phyloP scores from a whole-genome alignment of 1,140 invertebrate genomes.

The Habropoda laboriosa region DNA sequence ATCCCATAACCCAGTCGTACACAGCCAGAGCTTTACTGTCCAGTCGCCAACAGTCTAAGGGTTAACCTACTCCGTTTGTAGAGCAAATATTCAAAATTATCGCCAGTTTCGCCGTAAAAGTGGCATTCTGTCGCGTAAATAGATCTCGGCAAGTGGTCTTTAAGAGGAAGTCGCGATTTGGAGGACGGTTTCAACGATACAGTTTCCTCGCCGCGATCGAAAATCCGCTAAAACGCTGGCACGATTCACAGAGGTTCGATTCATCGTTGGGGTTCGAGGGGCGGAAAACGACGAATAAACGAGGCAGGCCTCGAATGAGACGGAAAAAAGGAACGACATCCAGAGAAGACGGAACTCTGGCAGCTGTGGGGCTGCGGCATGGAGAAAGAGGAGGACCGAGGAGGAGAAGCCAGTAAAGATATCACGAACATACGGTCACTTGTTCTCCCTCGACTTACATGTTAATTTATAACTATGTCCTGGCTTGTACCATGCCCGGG shows the following conservation, averaged over 20 bases:
- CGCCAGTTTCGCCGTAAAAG: too few relatives aligned
- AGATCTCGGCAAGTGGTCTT: background rate
- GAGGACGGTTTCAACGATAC: background rate
- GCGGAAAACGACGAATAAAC: conserved; percentile 17
- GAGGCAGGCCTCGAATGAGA: conserved; percentile 14
- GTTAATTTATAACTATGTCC: conserved; percentile 41
- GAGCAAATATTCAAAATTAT: too few relatives aligned
- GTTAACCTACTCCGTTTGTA: too few relatives aligned
- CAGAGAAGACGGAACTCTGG: conserved; percentile 34
- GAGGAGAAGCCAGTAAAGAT: conserved; percentile 26
- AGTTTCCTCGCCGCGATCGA: conserved; percentile 23
- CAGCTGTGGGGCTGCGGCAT: conserved; percentile 41
- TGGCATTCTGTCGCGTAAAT: background rate
- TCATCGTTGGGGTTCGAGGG: conserved; percentile 54
- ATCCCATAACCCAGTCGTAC: too few relatives aligned
- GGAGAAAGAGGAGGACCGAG: conserved; percentile 16
- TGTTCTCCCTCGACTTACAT: conserved; percentile 57
- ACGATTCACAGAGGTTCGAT: conserved; percentile 58
- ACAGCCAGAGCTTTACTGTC: too few relatives aligned
- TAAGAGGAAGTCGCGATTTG: background rate
- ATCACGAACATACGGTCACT: conserved; percentile 65
- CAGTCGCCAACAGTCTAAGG: too few relatives aligned
- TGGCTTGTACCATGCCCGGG: background rate
- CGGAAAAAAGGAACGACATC: conserved; percentile 43
- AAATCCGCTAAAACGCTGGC: conserved; percentile 52